Evolutionary conservation across 2,888 invertebrate genomes (phyloP).

Genomic region (Pilophorus perplexus): DNA sequence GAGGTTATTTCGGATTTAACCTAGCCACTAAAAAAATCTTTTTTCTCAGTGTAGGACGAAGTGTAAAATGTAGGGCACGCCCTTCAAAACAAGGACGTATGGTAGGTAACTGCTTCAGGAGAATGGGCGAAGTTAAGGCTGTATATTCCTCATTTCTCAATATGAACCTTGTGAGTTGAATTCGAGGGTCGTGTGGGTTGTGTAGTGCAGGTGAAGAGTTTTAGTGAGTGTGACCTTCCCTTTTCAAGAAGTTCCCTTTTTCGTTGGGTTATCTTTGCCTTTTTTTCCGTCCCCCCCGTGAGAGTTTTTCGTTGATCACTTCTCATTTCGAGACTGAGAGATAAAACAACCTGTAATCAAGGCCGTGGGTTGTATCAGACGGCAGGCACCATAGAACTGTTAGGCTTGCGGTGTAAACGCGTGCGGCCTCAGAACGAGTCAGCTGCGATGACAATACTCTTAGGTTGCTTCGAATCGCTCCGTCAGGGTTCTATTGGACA

Average conservation of each 20-base stretch:
- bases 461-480: neutral
- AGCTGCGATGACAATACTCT: conserved; percentile 26
- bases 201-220: neutral
- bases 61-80: no score
- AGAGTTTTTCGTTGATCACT: conserved; percentile 12
- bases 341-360: conserved; percentile 39
- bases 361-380: neutral
- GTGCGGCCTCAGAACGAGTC: conserved; percentile 13
- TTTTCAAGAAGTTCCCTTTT: neutral
- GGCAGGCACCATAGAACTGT: conserved; percentile 13
- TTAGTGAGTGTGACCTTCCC: conserved; percentile 6
- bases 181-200: no score
- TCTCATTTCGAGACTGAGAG: conserved; percentile 26
- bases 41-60: no score
- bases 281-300: conserved; percentile 1
- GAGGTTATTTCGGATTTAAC: no score
- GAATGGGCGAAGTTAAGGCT: no score
- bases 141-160: no score
- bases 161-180: no score
- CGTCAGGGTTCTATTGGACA: no score
- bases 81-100: no score
- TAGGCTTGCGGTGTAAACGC: conserved; percentile 33
- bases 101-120: no score
- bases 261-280: no score
- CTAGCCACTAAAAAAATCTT: no score